These are phyloP conservation scores for Vanessa cardui DNA, from an alignment of 2,888 invertebrate genomes.

Conservation along the genomic window DNA sequence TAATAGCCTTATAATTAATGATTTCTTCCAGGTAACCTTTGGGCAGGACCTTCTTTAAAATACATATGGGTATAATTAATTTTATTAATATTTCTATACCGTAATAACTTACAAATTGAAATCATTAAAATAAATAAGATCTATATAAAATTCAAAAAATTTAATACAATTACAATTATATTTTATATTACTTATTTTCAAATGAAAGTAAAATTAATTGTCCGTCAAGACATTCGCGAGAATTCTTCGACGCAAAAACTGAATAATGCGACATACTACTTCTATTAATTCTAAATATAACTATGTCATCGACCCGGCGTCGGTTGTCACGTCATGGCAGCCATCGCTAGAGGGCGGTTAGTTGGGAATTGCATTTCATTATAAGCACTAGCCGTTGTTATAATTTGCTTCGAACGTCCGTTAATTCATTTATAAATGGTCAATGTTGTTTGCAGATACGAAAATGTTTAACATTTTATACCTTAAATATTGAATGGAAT, in stretches of 20 bases:
- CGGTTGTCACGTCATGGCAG: slow-evolving; percentile 18
- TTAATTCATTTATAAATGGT: not conserved
- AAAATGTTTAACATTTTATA: too few species aligned
- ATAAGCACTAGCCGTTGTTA: not conserved
- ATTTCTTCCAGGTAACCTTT: too few species aligned
- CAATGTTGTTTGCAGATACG: too few species aligned
- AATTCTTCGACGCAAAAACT: slow-evolving; percentile 21
- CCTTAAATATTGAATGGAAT: too few species aligned
- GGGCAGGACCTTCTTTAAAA: too few species aligned
- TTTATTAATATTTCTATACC: too few species aligned
- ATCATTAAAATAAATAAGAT: too few species aligned
- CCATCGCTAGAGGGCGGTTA: not conserved
- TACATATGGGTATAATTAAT: too few species aligned
- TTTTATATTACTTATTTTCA: not conserved
- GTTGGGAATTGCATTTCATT: not conserved
- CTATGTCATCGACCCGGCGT: slow-evolving; percentile 37
- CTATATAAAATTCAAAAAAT: too few species aligned
- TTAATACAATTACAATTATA: too few species aligned
- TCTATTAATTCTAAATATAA: slow-evolving; percentile 40
- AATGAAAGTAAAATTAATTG: not conserved
- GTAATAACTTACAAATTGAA: too few species aligned
- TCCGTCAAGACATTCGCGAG: not conserved
- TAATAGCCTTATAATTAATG: too few species aligned
- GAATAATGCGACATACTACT: slow-evolving; percentile 29
- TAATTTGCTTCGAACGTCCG: not conserved